Percentiles rank a stretch among this genome's conserved stretches.
These are phyloP conservation scores for Lepisosteus oculatus DNA, from an alignment of 2,113 vertebrate species.

Conservation along the genomic window DNA sequence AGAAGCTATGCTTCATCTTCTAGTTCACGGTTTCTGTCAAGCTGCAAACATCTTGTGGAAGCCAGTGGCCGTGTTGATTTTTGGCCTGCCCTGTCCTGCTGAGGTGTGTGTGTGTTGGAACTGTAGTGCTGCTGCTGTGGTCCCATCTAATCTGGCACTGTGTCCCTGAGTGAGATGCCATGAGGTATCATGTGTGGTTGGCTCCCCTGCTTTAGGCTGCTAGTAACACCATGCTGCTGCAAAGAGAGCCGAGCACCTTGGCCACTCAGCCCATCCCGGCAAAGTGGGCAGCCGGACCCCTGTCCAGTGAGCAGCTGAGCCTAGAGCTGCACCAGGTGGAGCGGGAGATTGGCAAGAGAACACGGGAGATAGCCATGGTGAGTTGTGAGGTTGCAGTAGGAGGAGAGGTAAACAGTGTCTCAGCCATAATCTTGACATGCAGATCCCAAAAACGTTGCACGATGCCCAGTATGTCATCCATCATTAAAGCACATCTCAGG, in stretches of 20 bases:
- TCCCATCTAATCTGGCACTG: background rate
- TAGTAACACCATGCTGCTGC: constrained; percentile 85
- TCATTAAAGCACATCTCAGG: no score
- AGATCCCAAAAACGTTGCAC: no score
- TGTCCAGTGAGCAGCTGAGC: constrained; percentile 93
- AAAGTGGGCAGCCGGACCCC: constrained; percentile 83
- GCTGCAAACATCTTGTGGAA: background rate
- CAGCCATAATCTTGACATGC: no score
- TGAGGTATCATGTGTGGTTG: background rate
- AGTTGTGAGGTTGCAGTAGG: constrained; percentile 34
- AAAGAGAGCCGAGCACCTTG: constrained; percentile 81
- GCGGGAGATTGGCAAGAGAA: constrained; percentile 93
- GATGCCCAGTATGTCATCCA: no score
- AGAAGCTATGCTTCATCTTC: no score
- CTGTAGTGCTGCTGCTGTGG: background rate
- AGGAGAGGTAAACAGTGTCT: background rate
- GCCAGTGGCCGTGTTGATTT: background rate
- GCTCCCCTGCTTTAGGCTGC: constrained; percentile 71
- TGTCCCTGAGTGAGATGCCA: background rate
- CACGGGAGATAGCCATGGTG: constrained; percentile 90
- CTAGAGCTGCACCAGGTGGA: constrained; percentile 95
- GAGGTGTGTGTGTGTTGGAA: no score
- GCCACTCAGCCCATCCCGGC: constrained; percentile 74
- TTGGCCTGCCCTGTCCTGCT: background rate
- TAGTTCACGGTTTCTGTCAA: no score